A percentile compares a stretch with the other conserved stretches of the same genome.
Evolutionary conservation across 1,140 invertebrate species (phyloP).

Genomic region (Littorina saxatilis): DNA sequence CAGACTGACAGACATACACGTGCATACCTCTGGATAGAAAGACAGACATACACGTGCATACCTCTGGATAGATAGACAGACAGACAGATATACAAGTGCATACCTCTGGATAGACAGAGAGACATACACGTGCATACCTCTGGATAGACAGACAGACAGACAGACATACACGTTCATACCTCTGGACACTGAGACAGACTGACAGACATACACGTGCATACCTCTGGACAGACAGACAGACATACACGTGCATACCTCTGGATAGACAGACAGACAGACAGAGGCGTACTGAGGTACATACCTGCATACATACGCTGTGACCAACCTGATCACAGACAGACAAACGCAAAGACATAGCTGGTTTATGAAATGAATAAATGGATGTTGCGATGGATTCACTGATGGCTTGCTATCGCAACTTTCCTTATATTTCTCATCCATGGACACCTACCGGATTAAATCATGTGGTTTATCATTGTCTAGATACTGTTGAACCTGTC

Average conservation of each 20-base stretch:
- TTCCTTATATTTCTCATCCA: too few species aligned
- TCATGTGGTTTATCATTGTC: too few species aligned
- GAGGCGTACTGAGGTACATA: not conserved
- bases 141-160: not conserved
- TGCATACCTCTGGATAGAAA: not conserved
- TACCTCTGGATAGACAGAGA: not conserved
- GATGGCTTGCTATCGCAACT: too few species aligned
- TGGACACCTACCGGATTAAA: too few species aligned
- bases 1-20: constrained; percentile 23
- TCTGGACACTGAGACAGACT: not conserved
- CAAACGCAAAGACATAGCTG: too few species aligned
- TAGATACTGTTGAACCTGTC: too few species aligned
- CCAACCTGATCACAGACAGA: not conserved
- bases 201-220: not conserved
- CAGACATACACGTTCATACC: not conserved
- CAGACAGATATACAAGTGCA: constrained; percentile 5
- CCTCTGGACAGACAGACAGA: not conserved
- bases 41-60: constrained; percentile 9
- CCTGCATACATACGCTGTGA: not conserved
- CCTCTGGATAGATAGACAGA: not conserved
- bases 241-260: not conserved
- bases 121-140: constrained; percentile 2
- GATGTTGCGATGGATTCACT: too few species aligned
- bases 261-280: constrained; percentile 1
- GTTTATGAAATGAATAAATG: too few species aligned